Evolutionary conservation across 1,140 invertebrate genomes (phyloP).

Genomic region (Heliconius himera): DNA sequence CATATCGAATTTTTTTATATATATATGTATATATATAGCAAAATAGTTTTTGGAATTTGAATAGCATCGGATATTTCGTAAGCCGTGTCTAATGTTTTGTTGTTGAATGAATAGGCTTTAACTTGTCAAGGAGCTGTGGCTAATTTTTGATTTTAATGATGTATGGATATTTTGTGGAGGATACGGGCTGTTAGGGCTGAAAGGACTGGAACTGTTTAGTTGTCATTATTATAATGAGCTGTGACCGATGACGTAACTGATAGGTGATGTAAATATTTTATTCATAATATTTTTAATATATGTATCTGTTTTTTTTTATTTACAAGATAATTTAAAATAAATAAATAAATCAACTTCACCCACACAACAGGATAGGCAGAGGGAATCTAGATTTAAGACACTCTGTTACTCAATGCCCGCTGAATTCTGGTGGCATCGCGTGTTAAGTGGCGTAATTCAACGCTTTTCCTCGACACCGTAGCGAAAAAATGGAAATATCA

Average conservation of each 20-base stretch:
- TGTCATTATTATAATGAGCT: not conserved
- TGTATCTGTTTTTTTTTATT: too few species aligned
- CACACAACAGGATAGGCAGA: too few species aligned
- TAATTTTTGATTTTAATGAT: constrained; percentile 22
- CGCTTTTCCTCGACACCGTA: too few species aligned
- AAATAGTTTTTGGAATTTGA: constrained; percentile 69
- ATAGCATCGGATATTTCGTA: constrained; percentile 57
- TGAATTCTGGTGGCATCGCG: too few species aligned
- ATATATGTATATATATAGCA: not conserved
- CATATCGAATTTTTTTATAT: constrained; percentile 56
- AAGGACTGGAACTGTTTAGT: not conserved
- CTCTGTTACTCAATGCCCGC: too few species aligned
- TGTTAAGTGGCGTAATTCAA: too few species aligned
- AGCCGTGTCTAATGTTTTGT: constrained; percentile 47
- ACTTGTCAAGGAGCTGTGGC: constrained; percentile 35
- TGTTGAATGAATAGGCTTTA: constrained; percentile 29
- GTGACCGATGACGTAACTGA: not conserved
- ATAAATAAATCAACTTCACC: too few species aligned
- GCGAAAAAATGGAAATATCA: too few species aligned
- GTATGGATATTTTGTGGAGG: not conserved
- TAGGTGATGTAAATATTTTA: not conserved
- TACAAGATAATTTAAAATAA: too few species aligned
- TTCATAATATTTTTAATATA: too few species aligned
- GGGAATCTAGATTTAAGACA: too few species aligned
- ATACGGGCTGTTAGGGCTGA: not conserved